A percentile compares a stretch with the other conserved stretches of the same genome.
These are phyloP conservation scores for Noturus placidus DNA, from an alignment of 2,113 vertebrate species.

Conservation along the genomic window DNA sequence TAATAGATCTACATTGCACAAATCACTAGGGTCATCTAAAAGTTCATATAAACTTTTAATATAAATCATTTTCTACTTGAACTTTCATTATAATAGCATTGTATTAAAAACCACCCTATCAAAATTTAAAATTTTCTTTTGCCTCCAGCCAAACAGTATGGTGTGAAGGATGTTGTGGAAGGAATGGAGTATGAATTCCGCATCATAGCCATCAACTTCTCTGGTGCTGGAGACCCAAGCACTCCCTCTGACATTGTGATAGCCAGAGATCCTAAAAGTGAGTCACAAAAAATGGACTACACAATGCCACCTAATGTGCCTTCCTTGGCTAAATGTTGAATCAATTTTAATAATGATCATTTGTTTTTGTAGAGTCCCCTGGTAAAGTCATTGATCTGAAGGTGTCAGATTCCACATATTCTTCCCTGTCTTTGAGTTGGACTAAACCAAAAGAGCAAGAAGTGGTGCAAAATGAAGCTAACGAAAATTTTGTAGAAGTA, in stretches of 20 bases:
- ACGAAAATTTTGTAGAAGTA: conserved; percentile 83
- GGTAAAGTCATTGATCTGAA: conserved; percentile 77
- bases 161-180: conserved; percentile 72
- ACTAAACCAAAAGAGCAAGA: conserved; percentile 69
- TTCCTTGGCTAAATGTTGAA: neutral
- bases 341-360: conserved; percentile 5
- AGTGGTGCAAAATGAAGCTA: conserved; percentile 70
- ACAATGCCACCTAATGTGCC: no score
- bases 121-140: conserved; percentile 4
- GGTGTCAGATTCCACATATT: conserved; percentile 76
- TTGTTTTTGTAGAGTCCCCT: conserved; percentile 71
- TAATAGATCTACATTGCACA: neutral
- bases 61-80: neutral
- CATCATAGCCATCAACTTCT: conserved; percentile 79
- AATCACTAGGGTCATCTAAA: neutral
- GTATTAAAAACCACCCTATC: neutral
- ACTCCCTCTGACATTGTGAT: conserved; percentile 73
- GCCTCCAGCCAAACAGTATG: conserved; percentile 74
- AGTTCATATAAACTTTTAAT: neutral
- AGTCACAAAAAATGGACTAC: conserved; percentile 56
- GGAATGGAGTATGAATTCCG: conserved; percentile 86
- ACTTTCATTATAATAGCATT: no score
- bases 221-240: conserved; percentile 80
- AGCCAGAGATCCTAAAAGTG: conserved; percentile 79
- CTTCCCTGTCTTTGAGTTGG: conserved; percentile 80